A percentile compares a stretch with the other conserved stretches of the same genome.
These are phyloP conservation scores for Petrolisthes cinctipes DNA, from an alignment of 2,888 invertebrate species.

Conservation along the genomic window DNA sequence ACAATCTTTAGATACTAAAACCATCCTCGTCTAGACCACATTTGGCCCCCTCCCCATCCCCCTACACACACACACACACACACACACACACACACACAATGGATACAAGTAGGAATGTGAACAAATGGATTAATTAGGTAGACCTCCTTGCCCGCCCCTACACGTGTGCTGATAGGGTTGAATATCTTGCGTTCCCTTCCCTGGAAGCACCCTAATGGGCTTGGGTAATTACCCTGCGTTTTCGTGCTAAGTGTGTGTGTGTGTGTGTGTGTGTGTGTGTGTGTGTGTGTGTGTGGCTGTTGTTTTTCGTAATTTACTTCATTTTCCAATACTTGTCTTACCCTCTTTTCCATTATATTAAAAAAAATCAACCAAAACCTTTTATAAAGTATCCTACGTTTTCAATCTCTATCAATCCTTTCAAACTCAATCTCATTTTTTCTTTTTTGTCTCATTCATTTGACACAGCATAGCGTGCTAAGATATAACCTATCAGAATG, in stretches of 20 bases:
- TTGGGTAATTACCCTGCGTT: background rate
- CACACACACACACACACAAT: too few species aligned
- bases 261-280: constrained; percentile 8
- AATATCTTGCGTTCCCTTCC: constrained; percentile 20
- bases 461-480: too few species aligned
- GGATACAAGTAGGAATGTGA: constrained; percentile 14
- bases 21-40: too few species aligned
- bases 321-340: background rate
- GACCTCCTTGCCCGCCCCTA: constrained; percentile 11
- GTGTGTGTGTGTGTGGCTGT: too few species aligned
- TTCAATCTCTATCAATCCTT: too few species aligned
- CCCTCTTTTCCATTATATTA: background rate
- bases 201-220: constrained; percentile 8
- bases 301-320: background rate
- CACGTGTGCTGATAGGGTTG: constrained; percentile 5
- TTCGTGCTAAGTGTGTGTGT: constrained; percentile 6
- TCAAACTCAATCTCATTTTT: too few species aligned
- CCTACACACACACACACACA: too few species aligned
- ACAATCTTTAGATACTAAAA: too few species aligned
- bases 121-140: constrained; percentile 21
- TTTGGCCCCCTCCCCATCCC: too few species aligned
- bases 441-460: too few species aligned
- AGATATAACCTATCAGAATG: too few species aligned
- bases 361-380: background rate
- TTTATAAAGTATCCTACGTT: too few species aligned